These are phyloP conservation scores for Columbina picui DNA, from an alignment of 2,113 vertebrate species.

Conservation along the genomic window DNA sequence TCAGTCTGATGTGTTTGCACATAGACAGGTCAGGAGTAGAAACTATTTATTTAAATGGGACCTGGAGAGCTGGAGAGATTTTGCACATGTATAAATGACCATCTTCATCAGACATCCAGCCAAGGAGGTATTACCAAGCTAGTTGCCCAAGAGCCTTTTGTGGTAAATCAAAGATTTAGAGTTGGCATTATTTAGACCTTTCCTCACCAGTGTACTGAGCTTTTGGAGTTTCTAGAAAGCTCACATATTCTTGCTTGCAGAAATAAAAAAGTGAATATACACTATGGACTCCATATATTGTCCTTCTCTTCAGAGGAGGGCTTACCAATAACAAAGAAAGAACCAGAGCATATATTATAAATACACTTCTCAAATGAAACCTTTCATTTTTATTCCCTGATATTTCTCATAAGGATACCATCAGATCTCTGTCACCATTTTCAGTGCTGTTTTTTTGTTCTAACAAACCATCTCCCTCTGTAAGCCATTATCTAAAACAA, in stretches of 20 bases:
- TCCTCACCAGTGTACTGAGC: neutral
- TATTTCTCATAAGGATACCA: slow-evolving; percentile 6
- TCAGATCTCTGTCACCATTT: neutral
- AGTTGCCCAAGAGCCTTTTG: neutral
- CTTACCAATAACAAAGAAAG: neutral
- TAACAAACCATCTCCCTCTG: neutral
- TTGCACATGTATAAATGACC: slow-evolving; percentile 29
- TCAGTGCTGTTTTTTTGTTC: neutral
- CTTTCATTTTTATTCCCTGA: neutral
- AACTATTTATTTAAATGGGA: slow-evolving; percentile 35
- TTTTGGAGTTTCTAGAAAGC: neutral
- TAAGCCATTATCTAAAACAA: slow-evolving; percentile 47
- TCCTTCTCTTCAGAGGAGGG: neutral
- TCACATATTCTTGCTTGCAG: neutral
- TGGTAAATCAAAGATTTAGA: slow-evolving; percentile 3
- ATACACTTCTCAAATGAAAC: neutral
- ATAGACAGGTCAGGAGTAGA: neutral
- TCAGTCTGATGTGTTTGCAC: slow-evolving; percentile 12
- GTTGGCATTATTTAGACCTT: neutral
- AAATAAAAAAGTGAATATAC: neutral
- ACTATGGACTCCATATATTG: neutral
- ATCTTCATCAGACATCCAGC: slow-evolving; percentile 19
- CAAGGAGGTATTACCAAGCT: neutral
- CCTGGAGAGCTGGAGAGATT: neutral
- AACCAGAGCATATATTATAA: neutral